Conservation (phyloP, 2,888 invertebrate species). For the Drosophila koepferae region DNA sequence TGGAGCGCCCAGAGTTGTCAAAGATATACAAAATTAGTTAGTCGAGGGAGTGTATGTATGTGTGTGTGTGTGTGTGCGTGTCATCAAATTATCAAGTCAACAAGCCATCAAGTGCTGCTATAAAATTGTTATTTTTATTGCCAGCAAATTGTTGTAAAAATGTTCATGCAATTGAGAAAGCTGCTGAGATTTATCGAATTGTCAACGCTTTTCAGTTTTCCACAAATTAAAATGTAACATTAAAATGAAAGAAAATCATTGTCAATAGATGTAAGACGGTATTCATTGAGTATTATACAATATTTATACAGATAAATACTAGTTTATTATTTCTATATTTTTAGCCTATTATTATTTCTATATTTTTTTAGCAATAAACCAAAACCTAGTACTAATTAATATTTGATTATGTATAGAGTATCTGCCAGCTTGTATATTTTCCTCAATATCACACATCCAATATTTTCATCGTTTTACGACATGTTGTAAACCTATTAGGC, state of each 20-base stretch:
- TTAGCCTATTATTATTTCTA: neutral
- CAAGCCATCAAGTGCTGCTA: slow-evolving; percentile 61
- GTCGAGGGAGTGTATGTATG: slow-evolving; percentile 18
- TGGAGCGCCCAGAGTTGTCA: slow-evolving; percentile 40
- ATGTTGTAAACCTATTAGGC: slow-evolving; percentile 31
- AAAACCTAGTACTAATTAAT: neutral
- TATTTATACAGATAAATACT: neutral
- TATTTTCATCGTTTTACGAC: slow-evolving; percentile 16
- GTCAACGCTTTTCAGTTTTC: slow-evolving; percentile 32
- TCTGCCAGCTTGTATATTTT: neutral
- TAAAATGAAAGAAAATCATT: neutral
- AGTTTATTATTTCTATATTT: neutral
- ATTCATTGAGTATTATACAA: neutral
- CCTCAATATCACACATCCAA: neutral
- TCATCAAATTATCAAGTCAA: slow-evolving; percentile 48
- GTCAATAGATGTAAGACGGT: neutral
- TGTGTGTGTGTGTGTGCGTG: neutral
- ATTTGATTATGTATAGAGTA: neutral
- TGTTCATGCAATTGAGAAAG: slow-evolving; percentile 52
- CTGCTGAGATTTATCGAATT: slow-evolving; percentile 38
- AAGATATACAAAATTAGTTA: slow-evolving; percentile 69
- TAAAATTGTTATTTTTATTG: slow-evolving; percentile 67
- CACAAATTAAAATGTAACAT: slow-evolving; percentile 13
- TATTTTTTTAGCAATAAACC: neutral
- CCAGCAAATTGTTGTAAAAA: slow-evolving; percentile 53